Evolutionary conservation across 2,888 invertebrate genomes (phyloP).

Genomic region (Linnaemya vulpina): DNA sequence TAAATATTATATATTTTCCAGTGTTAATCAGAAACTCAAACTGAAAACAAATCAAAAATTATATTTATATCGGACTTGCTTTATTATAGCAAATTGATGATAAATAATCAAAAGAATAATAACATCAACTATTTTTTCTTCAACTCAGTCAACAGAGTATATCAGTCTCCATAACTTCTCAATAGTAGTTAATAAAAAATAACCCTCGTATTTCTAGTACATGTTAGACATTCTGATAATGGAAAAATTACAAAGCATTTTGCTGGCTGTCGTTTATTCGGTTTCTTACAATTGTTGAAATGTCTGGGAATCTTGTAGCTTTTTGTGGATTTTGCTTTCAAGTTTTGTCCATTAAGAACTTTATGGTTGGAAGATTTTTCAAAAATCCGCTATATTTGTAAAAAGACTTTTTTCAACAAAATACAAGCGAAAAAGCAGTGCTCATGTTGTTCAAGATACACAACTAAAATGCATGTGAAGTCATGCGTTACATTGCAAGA

Average conservation of each 20-base stretch:
- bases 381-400: constrained; percentile 55
- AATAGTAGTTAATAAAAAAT: neutral
- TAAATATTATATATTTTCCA: no score
- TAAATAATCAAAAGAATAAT: no score
- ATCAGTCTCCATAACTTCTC: no score
- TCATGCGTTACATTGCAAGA: constrained; percentile 68
- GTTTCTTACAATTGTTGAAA: constrained; percentile 49
- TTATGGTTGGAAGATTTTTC: constrained; percentile 60
- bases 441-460: constrained; percentile 52
- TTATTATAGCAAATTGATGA: no score
- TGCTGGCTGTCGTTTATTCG: neutral
- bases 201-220: constrained; percentile 35
- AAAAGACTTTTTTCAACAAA: constrained; percentile 26
- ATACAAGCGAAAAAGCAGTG: constrained; percentile 16
- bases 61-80: no score
- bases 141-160: no score
- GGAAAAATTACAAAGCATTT: constrained; percentile 1
- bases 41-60: no score
- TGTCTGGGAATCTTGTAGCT: constrained; percentile 55
- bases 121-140: no score
- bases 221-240: constrained; percentile 7
- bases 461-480: constrained; percentile 55
- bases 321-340: constrained; percentile 17
- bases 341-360: constrained; percentile 60
- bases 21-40: no score